These are phyloP conservation scores for Brachyhypopomus occidentalis DNA, from an alignment of 2,113 vertebrate species.

Conservation along the genomic window DNA sequence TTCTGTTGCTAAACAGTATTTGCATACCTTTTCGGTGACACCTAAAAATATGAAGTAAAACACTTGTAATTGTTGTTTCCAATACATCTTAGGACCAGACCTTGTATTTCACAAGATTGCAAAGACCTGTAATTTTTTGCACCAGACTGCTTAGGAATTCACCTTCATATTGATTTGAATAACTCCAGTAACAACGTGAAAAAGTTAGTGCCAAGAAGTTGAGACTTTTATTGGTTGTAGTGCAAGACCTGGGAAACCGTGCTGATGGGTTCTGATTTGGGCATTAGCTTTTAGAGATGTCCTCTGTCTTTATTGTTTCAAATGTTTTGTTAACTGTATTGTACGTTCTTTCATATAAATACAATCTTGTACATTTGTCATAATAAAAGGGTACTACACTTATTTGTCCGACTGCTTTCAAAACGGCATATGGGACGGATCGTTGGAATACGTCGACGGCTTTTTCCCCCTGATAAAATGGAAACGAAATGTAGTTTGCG, in stretches of 20 bases:
- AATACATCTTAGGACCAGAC: not conserved
- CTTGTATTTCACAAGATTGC: not conserved
- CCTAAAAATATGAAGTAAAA: not conserved
- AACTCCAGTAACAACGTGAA: not conserved
- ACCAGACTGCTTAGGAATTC: not conserved
- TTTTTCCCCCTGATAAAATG: no score
- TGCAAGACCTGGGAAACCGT: slow-evolving; percentile 70
- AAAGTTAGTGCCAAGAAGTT: slow-evolving; percentile 80
- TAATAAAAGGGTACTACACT: slow-evolving; percentile 84
- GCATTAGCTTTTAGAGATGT: slow-evolving; percentile 78
- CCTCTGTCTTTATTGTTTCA: slow-evolving; percentile 77
- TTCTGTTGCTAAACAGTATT: not conserved
- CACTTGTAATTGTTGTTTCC: not conserved
- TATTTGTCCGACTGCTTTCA: slow-evolving; percentile 7
- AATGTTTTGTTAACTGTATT: slow-evolving; percentile 85
- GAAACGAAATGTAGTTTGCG: no score
- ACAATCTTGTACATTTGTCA: slow-evolving; percentile 96
- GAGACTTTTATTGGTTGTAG: slow-evolving; percentile 65
- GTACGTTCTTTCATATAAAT: slow-evolving; percentile 91
- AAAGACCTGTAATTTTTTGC: not conserved
- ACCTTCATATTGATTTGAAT: not conserved
- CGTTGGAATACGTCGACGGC: no score
- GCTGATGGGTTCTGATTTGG: slow-evolving; percentile 71
- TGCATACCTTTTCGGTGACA: not conserved
- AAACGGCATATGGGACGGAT: not conserved